These are phyloP conservation scores for Atherinomorus stipes DNA, from an alignment of 2,113 vertebrate genomes.

Conservation along the genomic window DNA sequence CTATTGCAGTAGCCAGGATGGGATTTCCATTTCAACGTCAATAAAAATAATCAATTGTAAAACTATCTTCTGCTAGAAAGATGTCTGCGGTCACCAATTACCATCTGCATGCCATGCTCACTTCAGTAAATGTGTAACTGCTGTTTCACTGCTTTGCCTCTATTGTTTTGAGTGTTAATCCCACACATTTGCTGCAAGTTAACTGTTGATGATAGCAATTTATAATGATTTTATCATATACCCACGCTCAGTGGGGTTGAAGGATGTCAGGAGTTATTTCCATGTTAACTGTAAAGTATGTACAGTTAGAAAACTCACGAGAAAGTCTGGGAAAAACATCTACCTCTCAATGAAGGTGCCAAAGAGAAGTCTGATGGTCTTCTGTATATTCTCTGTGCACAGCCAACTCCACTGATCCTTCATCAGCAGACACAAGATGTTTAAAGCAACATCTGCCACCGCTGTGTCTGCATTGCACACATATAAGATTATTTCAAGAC, in stretches of 20 bases:
- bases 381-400: conserved; percentile 91
- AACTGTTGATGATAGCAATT: neutral
- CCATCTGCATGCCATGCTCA: neutral
- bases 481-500: neutral
- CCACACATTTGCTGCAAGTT: neutral
- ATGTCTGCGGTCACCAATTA: neutral
- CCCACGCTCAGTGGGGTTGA: too few relatives aligned
- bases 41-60: conserved; percentile 1
- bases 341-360: conserved; percentile 93
- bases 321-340: neutral
- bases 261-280: neutral
- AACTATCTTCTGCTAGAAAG: neutral
- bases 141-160: neutral
- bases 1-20: conserved; percentile 22
- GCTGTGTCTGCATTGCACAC: conserved; percentile 83
- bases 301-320: neutral
- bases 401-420: conserved; percentile 94
- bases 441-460: conserved; percentile 89
- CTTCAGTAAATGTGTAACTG: neutral
- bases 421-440: conserved; percentile 89
- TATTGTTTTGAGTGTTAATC: neutral
- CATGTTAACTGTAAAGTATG: neutral
- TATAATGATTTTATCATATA: too few relatives aligned
- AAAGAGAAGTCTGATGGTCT: conserved; percentile 87
- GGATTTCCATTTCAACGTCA: conserved; percentile 3